Evolutionary conservation across 2,797 vertebrate genomes (phyloP).

Genomic region (Pipistrellus pipistrellus): DNA sequence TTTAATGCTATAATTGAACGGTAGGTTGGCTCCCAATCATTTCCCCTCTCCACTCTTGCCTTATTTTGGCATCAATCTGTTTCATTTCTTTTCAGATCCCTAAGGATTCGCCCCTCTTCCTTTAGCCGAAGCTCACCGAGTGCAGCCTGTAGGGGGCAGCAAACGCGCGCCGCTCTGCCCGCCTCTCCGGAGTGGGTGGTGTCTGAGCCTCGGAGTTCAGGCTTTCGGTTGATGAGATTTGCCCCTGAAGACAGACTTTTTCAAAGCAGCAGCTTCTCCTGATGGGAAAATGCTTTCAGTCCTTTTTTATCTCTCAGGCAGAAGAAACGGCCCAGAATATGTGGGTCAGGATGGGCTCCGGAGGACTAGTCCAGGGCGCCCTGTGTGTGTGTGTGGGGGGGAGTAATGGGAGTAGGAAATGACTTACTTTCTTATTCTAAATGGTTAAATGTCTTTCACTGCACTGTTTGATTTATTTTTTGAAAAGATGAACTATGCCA

Average conservation of each 20-base stretch:
- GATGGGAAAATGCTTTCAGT: neutral
- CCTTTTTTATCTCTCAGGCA: neutral
- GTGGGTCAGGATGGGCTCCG: neutral
- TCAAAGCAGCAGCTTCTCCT: slow-evolving; percentile 9
- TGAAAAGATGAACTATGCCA: neutral
- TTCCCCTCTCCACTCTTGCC: neutral
- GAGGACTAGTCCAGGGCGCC: neutral
- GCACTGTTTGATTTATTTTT: slow-evolving; percentile 47
- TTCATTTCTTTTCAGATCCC: slow-evolving; percentile 62
- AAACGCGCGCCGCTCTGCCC: neutral
- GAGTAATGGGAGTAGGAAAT: neutral
- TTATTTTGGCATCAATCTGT: neutral
- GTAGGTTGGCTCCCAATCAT: neutral
- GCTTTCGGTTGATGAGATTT: neutral
- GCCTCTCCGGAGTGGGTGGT: neutral
- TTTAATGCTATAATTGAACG: neutral
- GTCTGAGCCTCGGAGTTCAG: neutral
- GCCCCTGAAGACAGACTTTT: slow-evolving; percentile 1
- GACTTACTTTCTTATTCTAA: slow-evolving; percentile 41
- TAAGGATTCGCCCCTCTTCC: neutral
- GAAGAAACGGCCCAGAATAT: slow-evolving; percentile 2
- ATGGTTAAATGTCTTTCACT: slow-evolving; percentile 34
- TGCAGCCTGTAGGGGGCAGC: slow-evolving; percentile 14
- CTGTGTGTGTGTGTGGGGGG: neutral
- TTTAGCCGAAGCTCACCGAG: neutral